Evolutionary conservation across 2,113 vertebrate genomes (phyloP), one percentile per base, ranked within the genome.

Genomic region (Poecilia latipinna): DNA sequence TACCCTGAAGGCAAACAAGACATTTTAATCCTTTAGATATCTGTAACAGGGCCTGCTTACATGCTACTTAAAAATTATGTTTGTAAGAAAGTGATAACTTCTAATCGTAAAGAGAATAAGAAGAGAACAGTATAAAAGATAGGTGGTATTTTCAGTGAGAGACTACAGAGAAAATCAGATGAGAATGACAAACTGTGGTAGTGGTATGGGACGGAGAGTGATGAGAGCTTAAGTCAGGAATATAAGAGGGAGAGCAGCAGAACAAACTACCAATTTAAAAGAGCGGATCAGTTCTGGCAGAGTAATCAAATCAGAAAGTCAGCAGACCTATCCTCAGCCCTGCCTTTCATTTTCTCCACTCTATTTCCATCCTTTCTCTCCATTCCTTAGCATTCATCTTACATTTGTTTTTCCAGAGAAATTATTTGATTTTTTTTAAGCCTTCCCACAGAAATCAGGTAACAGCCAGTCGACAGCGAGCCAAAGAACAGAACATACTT

Each of bases 261-360:
- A 79, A 75, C 82, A 61, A 82, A 84, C 72, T 75, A 78, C 54
- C 80, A 83, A 85, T 88, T 82, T 90, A 42, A 86, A 79, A 77
- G 74, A 90, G 82, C 81, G 76, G 79, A 90, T 90, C 80, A 88
- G 82, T 88, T 92, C 84, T 90, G 82, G 74, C 87, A 88, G 85
- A 81, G 79, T 91, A 91, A 92, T 92, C 88, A 80, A 89, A 92
- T 91, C 89, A 88, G 75, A 88, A 85, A 90, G 85, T 90, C 88
- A 88, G 89, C 85, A 86, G 88, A 91, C 79, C 84, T 74, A 70
- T 79, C 81, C 75, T 32, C 32, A 31, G 57, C 78, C 68, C 22
- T 51, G 61, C 12, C 68, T 54, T 79, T 74, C 78, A 84, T 85
- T 83, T 82, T 90, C 82, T 83, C 79, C 61, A 72, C 78, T 83